Evolutionary conservation across 2,888 invertebrate genomes (phyloP).

Genomic region (Diogma glabrata): DNA sequence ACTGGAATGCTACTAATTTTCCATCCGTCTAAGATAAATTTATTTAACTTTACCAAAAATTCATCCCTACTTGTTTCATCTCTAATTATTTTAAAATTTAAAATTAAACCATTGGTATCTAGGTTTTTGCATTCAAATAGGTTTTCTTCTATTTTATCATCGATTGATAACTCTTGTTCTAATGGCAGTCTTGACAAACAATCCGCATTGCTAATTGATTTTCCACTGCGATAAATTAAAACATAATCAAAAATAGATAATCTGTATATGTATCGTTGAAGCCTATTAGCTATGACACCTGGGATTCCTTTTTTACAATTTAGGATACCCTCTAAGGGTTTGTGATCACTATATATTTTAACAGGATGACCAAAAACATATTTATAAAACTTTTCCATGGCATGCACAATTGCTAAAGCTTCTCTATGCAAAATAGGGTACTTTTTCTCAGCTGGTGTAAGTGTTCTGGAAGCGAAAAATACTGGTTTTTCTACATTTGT

Average conservation of each 20-base stretch:
- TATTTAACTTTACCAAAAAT: background rate
- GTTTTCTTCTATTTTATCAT: too few species aligned
- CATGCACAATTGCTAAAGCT: conserved; percentile 25
- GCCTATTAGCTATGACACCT: conserved; percentile 15
- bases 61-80: background rate
- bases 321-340: conserved; percentile 23
- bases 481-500: too few species aligned
- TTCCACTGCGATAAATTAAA: conserved; percentile 23
- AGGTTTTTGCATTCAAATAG: too few species aligned
- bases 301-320: conserved; percentile 14
- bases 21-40: background rate
- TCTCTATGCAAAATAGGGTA: conserved; percentile 22
- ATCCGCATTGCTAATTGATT: conserved; percentile 21
- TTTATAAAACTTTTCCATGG: conserved; percentile 24
- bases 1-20: background rate
- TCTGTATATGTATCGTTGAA: conserved; percentile 24
- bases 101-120: too few species aligned
- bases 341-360: conserved; percentile 21
- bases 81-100: too few species aligned
- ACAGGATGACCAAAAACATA: conserved; percentile 22
- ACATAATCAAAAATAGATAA: conserved; percentile 22
- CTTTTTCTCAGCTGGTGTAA: too few species aligned
- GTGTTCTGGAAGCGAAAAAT: too few species aligned
- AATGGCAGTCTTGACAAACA: conserved; percentile 16
- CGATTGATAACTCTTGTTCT: background rate